Conservation (phyloP, 2,797 vertebrate species). For the Halcyon chelicuti region DNA sequence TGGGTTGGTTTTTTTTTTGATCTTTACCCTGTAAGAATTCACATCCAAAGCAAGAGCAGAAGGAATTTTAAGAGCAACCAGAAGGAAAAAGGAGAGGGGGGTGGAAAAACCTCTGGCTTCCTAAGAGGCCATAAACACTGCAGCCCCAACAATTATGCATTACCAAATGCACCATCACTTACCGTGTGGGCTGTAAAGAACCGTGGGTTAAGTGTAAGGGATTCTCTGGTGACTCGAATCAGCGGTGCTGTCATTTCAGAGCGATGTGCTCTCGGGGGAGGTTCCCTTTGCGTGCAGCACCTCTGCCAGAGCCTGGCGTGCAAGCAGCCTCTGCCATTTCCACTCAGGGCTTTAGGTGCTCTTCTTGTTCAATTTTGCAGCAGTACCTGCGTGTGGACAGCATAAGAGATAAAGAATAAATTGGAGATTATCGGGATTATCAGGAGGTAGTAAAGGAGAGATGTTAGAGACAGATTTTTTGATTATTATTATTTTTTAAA, state of each 20-base stretch:
- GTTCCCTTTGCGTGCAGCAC: background rate
- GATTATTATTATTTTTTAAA: background rate
- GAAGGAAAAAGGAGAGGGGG: background rate
- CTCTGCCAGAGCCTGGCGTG: background rate
- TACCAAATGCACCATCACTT: background rate
- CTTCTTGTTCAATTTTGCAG: background rate
- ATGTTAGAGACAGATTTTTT: background rate
- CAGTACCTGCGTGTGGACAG: background rate
- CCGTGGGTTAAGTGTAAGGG: background rate
- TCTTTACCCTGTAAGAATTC: slow-evolving; percentile 14
- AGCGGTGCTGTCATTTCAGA: background rate
- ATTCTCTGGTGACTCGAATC: background rate
- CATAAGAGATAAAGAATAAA: background rate
- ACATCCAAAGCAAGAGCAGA: background rate
- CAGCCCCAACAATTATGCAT: background rate
- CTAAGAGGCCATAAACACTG: background rate
- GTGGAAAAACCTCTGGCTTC: background rate
- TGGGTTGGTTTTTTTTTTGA: background rate
- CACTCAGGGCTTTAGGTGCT: background rate
- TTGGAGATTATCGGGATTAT: background rate
- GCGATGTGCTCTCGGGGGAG: accelerated
- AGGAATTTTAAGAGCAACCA: background rate
- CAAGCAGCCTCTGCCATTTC: background rate
- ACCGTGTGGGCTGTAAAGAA: background rate
- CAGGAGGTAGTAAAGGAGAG: background rate